Percentiles rank a stretch among this genome's conserved stretches.
Evolutionary conservation across 2,888 invertebrate genomes (phyloP).

Genomic region (Tigriopus californicus): DNA sequence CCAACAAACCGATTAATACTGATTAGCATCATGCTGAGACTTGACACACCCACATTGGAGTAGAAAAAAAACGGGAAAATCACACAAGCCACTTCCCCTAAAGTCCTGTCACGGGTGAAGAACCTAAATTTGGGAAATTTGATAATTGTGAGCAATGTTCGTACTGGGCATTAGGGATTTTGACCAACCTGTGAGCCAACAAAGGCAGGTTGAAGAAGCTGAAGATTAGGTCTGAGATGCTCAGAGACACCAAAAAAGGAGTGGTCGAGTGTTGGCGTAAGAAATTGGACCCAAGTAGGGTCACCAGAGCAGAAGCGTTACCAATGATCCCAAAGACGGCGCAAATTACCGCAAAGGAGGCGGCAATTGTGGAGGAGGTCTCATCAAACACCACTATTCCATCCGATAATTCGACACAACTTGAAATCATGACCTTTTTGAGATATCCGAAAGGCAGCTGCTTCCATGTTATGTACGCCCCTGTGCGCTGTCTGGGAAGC

Average conservation of each 20-base stretch:
- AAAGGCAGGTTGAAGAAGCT: slow-evolving; percentile 2
- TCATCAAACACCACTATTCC: neutral
- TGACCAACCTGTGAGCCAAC: neutral
- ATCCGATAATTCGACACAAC: too few species aligned
- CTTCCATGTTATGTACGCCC: too few species aligned
- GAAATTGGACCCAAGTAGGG: neutral
- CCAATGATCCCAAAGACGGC: neutral
- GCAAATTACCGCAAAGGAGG: neutral
- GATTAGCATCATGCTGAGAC: neutral
- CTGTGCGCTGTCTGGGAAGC: too few species aligned
- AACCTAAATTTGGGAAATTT: neutral
- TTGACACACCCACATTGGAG: neutral
- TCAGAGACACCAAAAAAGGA: slow-evolving; percentile 5
- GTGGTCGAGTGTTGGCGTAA: slow-evolving; percentile 1
- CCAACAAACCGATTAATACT: slow-evolving; percentile 4
- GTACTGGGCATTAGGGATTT: too few species aligned
- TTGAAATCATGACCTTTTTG: too few species aligned
- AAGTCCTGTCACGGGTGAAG: slow-evolving; percentile 1
- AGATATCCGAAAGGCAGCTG: too few species aligned
- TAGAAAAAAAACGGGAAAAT: slow-evolving; percentile 9
- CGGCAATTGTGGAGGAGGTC: neutral
- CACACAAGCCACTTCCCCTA: neutral
- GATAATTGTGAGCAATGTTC: too few species aligned
- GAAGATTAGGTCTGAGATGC: slow-evolving; percentile 9
- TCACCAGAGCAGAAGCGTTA: neutral